Percentiles rank a stretch among this genome's conserved stretches.
Evolutionary conservation across 2,113 vertebrate genomes (phyloP).

Genomic region (Neolamprologus fasciatus): DNA sequence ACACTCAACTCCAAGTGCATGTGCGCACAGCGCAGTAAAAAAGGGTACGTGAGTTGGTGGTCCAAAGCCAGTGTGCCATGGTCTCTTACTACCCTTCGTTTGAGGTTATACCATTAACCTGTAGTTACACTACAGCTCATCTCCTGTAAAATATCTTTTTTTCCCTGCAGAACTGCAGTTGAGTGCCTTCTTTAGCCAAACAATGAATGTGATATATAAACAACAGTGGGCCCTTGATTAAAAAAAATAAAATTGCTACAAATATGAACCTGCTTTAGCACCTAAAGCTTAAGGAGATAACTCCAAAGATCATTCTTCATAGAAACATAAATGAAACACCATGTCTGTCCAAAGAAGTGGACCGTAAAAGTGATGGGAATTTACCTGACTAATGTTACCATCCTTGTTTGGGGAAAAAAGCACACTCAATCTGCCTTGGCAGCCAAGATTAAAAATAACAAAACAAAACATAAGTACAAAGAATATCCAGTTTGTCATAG

Average conservation of each 20-base stretch:
- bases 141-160: constrained; percentile 37
- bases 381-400: constrained; percentile 7
- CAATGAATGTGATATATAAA: neutral
- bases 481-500: constrained; percentile 61
- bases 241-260: constrained; percentile 31
- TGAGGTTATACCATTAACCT: constrained; percentile 51
- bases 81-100: constrained; percentile 53
- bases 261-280: constrained; percentile 50
- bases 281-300: constrained; percentile 23
- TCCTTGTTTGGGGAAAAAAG: constrained; percentile 5
- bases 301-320: neutral
- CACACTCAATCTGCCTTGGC: constrained; percentile 46
- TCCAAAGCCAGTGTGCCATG: constrained; percentile 54
- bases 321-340: neutral
- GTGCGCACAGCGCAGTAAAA: constrained; percentile 74
- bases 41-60: constrained; percentile 61
- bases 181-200: constrained; percentile 47
- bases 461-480: constrained; percentile 58
- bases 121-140: constrained; percentile 40
- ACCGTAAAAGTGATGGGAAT: constrained; percentile 24
- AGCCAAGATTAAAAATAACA: constrained; percentile 67
- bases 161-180: constrained; percentile 66
- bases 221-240: neutral
- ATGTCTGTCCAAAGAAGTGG: constrained; percentile 46
- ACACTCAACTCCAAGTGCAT: constrained; percentile 70